phyloP scores from a whole-genome alignment of 1,140 invertebrate genomes.

The Drosophila erecta region DNA sequence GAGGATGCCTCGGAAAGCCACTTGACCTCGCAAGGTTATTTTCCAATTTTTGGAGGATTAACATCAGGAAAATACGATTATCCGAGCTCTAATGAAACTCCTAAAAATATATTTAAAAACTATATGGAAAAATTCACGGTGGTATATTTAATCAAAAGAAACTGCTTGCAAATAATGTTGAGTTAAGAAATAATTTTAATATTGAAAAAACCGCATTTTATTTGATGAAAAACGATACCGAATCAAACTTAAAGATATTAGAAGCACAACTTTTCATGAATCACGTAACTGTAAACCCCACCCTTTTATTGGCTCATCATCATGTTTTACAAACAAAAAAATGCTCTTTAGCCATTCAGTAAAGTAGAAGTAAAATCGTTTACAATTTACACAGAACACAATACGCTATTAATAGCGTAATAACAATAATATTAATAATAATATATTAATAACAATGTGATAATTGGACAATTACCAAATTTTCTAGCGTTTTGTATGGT shows the following conservation, averaged over 20 bases:
- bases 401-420: too few species aligned
- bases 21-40: background rate
- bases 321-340: conserved; percentile 9
- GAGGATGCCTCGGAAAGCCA: too few species aligned
- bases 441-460: too few species aligned
- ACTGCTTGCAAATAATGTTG: too few species aligned
- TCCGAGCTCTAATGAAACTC: background rate
- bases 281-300: background rate
- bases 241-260: conserved; percentile 11
- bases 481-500: background rate
- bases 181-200: too few species aligned
- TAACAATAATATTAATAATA: too few species aligned
- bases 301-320: conserved; percentile 1
- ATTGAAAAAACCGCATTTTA: conserved; percentile 14
- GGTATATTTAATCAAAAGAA: too few species aligned
- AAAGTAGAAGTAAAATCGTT: too few species aligned
- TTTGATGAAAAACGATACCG: background rate
- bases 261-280: conserved; percentile 12
- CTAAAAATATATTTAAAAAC: background rate
- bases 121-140: background rate
- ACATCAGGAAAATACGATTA: background rate
- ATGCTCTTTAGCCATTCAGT: too few species aligned
- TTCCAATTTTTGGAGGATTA: background rate
- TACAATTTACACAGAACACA: too few species aligned
- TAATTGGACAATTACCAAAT: background rate